A percentile compares a stretch with the other conserved stretches of the same genome.
phyloP scores from a whole-genome alignment of 2,797 vertebrate genomes.

The Pristis pectinata region DNA sequence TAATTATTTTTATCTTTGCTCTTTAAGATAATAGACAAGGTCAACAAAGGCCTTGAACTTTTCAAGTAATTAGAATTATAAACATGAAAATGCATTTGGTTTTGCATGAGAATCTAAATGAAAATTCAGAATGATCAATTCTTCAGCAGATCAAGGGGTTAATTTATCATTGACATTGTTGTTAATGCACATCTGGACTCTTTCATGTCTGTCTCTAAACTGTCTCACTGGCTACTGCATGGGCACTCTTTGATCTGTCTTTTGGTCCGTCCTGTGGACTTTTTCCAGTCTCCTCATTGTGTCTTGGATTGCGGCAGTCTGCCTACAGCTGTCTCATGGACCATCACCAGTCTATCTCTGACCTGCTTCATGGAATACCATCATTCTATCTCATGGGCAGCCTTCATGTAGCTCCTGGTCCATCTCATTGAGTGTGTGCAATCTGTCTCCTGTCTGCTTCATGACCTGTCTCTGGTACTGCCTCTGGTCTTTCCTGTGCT shows the following conservation, averaged over 20 bases:
- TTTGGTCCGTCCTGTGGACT: neutral
- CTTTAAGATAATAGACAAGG: neutral
- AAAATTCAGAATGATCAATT: neutral
- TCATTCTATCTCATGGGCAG: neutral
- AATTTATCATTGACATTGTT: neutral
- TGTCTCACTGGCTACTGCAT: too few species aligned
- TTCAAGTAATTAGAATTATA: neutral
- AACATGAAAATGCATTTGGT: neutral
- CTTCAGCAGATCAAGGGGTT: neutral
- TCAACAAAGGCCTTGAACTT: neutral
- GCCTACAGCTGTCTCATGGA: neutral
- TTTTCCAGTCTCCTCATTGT: too few species aligned
- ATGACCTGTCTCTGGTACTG: too few species aligned
- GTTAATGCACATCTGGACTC: neutral
- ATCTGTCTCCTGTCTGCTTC: too few species aligned
- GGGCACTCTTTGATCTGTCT: too few species aligned
- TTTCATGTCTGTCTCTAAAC: too few species aligned
- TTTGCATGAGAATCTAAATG: neutral
- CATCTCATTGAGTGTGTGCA: too few species aligned
- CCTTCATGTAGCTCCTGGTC: too few species aligned
- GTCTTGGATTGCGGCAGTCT: too few species aligned
- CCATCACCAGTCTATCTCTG: neutral
- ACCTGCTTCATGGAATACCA: neutral
- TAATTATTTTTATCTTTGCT: neutral
- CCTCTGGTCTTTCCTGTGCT: too few species aligned